Evolutionary conservation across 1,140 invertebrate genomes (phyloP), one percentile per base, ranked within the genome.

Genomic region (Calephelis virginiensis): DNA sequence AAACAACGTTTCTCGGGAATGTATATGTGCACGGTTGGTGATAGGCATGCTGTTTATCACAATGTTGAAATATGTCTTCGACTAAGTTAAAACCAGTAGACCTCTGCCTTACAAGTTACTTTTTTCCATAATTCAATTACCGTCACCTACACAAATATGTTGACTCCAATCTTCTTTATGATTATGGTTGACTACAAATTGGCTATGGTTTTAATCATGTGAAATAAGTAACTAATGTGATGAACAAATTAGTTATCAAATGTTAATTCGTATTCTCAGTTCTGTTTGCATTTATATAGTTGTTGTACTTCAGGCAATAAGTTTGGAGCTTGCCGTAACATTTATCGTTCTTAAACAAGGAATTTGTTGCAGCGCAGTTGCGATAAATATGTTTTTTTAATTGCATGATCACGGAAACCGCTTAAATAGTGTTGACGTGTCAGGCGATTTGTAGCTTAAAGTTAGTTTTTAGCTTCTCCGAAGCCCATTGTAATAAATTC

Each of bases 331-430:
- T 17, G 49, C 50, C 14, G 50, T 76, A 72, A 67, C 63, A 73
- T 73, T 74, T 78, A 71, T 73, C 65, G 60, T 60, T 66, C 66
- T 76, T 63, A 74, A 75, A 72, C 73, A 71, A 70, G 67, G 71
- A 74, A 65, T 70, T 67, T 73, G 72, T 73, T 74, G 71, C 75
- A 76, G 61, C 67, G 61, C 63, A 69, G 71, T 70, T 66, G 78
- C 72, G 74, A 79, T 78, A 79, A 81, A 78, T 80, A 78, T 60
- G 14, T 70, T 79, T 78, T 81, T 80, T 83, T 82, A 82, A 83
- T 80, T 85, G 78, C 75, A 80, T 79, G 74, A 68, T 72, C 66
- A 72, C 70, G 67, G 71, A 77, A 67, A 73, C 67, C 69, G 73
- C 70, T 76, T 76, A 75, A 78, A 77, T 74, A 76, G 74, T 79